Evolutionary conservation across 2,113 vertebrate species (phyloP).

Genomic region (Phycodurus eques): DNA sequence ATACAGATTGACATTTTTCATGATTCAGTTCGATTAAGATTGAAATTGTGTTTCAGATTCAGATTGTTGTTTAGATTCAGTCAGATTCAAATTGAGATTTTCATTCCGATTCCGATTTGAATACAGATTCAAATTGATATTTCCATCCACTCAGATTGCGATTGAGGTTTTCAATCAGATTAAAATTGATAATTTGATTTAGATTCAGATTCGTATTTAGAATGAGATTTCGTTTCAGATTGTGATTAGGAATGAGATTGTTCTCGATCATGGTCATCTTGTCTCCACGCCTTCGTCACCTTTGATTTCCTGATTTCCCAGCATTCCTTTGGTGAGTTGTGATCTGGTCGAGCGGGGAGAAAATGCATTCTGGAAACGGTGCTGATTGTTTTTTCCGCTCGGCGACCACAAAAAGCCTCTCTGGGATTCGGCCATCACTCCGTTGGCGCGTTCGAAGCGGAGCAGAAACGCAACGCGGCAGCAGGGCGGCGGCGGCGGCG

Average conservation of each 20-base stretch:
- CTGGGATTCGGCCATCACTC: conserved; percentile 22
- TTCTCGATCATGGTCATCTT: not conserved
- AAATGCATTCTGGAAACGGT: not conserved
- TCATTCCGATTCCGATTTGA: too few species aligned
- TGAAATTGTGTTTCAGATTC: too few species aligned
- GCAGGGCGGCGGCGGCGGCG: conserved; percentile 24
- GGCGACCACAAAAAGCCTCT: conserved; percentile 37
- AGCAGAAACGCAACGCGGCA: too few species aligned
- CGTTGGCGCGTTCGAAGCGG: conserved; percentile 14
- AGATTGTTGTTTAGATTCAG: too few species aligned
- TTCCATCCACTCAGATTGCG: too few species aligned
- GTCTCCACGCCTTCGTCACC: not conserved
- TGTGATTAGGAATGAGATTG: rapidly evolving
- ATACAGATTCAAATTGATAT: too few species aligned
- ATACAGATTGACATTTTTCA: too few species aligned
- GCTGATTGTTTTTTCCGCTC: conserved; percentile 1
- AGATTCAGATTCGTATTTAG: too few species aligned
- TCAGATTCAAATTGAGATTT: too few species aligned
- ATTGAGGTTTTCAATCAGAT: too few species aligned
- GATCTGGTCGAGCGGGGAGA: not conserved
- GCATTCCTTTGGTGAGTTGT: not conserved
- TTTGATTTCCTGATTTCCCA: not conserved
- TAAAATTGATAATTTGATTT: too few species aligned
- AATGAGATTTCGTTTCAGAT: not conserved
- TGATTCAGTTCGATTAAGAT: too few species aligned